A percentile compares a stretch with the other conserved stretches of the same genome.
phyloP scores from a whole-genome alignment of 2,797 vertebrate species.

The Coluber constrictor region DNA sequence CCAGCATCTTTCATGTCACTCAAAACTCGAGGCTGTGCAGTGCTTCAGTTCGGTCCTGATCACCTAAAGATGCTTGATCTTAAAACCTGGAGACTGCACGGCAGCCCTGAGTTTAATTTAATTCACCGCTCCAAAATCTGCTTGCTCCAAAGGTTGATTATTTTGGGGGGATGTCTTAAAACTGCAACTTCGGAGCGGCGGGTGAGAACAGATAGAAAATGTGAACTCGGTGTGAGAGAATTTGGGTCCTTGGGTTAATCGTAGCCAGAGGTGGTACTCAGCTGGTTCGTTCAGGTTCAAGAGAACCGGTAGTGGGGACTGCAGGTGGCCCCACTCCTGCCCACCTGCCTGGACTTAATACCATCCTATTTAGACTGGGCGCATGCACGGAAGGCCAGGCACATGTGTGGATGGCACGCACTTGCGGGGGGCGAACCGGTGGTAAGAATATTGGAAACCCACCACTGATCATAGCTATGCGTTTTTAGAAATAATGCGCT shows the following conservation, averaged over 20 bases:
- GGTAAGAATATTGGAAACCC: no score
- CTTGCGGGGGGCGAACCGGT: no score
- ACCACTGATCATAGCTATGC: not conserved
- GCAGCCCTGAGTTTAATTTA: not conserved
- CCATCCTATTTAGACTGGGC: no score
- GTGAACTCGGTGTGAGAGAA: not conserved
- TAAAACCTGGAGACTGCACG: not conserved
- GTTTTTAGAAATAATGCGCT: not conserved
- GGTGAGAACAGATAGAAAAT: not conserved
- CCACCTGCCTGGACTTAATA: no score
- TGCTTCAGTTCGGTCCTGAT: not conserved
- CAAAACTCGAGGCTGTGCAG: not conserved
- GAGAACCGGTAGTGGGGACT: no score
- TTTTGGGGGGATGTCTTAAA: not conserved
- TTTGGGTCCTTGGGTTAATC: not conserved
- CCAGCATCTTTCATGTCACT: not conserved
- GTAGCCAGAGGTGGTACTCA: not conserved
- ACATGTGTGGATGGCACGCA: no score
- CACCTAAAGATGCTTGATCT: not conserved
- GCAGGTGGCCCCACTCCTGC: no score
- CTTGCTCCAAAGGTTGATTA: not conserved
- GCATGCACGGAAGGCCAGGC: no score
- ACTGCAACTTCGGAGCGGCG: not conserved
- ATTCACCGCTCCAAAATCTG: not conserved
- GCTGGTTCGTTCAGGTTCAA: no score